Conservation (phyloP, 1,140 invertebrate genomes). For the Portunus trituberculatus region DNA sequence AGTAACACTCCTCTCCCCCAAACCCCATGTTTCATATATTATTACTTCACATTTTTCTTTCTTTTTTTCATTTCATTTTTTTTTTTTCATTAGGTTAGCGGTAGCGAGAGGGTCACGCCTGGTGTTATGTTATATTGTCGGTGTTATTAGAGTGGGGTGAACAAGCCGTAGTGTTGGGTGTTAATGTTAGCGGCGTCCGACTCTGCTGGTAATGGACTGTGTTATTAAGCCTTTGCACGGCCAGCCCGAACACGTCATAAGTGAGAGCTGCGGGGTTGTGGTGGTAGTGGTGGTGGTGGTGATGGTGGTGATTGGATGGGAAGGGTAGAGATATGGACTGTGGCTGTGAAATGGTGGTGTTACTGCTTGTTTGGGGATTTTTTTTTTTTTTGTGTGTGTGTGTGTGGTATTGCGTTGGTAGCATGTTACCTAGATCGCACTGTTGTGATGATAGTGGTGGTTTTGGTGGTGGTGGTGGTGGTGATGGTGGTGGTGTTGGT, state of each 20-base stretch:
- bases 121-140: neutral
- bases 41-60: neutral
- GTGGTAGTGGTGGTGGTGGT: neutral
- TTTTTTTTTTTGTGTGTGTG: too few species aligned
- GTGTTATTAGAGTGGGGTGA: neutral
- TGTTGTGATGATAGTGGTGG: too few species aligned
- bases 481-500: too few species aligned
- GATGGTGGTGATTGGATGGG: neutral
- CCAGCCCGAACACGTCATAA: neutral
- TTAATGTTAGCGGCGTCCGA: neutral
- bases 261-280: neutral
- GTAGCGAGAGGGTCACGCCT: neutral
- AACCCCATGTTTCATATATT: neutral
- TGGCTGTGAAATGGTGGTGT: too few species aligned
- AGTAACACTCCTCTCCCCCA: too few species aligned
- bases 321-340: neutral
- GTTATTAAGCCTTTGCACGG: neutral
- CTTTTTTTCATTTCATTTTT: too few species aligned
- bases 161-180: neutral
- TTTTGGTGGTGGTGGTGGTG: too few species aligned
- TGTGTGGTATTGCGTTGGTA: too few species aligned
- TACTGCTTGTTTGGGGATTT: too few species aligned
- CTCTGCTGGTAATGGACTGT: neutral
- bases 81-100: neutral
- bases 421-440: too few species aligned